Evolutionary conservation across 2,888 invertebrate genomes (phyloP).

Genomic region (Oligia latruncula): DNA sequence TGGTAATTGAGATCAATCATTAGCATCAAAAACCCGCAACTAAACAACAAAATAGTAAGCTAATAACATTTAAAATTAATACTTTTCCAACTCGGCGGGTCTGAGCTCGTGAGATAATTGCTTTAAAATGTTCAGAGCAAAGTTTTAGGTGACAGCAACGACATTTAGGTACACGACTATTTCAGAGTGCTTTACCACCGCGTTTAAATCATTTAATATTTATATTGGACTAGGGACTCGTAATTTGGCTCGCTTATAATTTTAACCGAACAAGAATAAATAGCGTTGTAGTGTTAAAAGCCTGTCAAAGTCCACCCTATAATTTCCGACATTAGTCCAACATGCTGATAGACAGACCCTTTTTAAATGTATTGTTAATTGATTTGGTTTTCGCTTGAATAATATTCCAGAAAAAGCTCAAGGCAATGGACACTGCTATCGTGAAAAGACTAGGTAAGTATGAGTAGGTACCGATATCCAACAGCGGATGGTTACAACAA

Average conservation of each 20-base stretch:
- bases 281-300: constrained; percentile 19
- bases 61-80: constrained; percentile 41
- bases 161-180: constrained; percentile 37
- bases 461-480: not conserved
- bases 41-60: constrained; percentile 32
- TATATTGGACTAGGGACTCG: constrained; percentile 44
- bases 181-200: constrained; percentile 45
- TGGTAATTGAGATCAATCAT: constrained; percentile 10
- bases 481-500: not conserved
- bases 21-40: constrained; percentile 9
- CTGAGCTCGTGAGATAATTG: constrained; percentile 54
- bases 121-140: constrained; percentile 54
- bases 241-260: constrained; percentile 26
- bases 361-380: constrained; percentile 1
- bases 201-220: constrained; percentile 55
- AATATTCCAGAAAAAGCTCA: not conserved
- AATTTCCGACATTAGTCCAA: constrained; percentile 7
- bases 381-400: not conserved
- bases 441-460: not conserved
- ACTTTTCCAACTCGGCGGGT: constrained; percentile 34
- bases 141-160: constrained; percentile 49
- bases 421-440: not conserved
- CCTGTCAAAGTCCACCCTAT: constrained; percentile 14
- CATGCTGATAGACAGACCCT: not conserved
- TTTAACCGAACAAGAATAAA: constrained; percentile 20